These are phyloP conservation scores for Leptocoma aspasia DNA, from an alignment of 2,113 vertebrate genomes.

Conservation along the genomic window DNA sequence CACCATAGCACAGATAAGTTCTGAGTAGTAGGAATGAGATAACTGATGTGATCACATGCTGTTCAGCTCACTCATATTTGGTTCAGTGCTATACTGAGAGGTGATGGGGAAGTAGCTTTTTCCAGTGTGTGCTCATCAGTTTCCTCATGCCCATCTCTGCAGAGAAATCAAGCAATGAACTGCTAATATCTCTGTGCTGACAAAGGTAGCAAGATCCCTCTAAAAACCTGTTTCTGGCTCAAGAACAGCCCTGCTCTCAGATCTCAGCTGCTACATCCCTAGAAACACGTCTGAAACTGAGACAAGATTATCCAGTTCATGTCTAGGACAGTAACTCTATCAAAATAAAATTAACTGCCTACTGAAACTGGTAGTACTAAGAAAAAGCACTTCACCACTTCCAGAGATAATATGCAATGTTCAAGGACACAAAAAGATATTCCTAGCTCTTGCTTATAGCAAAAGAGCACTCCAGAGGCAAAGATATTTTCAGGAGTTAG, in stretches of 20 bases:
- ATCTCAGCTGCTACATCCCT: background rate
- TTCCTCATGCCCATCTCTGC: background rate
- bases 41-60: background rate
- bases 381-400: background rate
- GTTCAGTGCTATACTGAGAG: background rate
- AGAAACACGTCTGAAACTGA: background rate
- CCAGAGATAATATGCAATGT: background rate
- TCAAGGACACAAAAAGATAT: background rate
- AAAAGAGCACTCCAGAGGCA: background rate
- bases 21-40: background rate
- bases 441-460: background rate
- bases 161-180: background rate
- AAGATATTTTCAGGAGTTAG: background rate
- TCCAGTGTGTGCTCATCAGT: background rate
- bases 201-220: background rate
- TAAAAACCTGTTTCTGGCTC: background rate
- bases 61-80: background rate
- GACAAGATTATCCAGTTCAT: background rate
- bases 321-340: background rate
- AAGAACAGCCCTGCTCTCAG: background rate
- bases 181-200: background rate
- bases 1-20: background rate
- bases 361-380: background rate
- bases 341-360: background rate
- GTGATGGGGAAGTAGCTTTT: background rate